Conservation (phyloP, 2,888 invertebrate species). For the Cremastinae sp. region DNA sequence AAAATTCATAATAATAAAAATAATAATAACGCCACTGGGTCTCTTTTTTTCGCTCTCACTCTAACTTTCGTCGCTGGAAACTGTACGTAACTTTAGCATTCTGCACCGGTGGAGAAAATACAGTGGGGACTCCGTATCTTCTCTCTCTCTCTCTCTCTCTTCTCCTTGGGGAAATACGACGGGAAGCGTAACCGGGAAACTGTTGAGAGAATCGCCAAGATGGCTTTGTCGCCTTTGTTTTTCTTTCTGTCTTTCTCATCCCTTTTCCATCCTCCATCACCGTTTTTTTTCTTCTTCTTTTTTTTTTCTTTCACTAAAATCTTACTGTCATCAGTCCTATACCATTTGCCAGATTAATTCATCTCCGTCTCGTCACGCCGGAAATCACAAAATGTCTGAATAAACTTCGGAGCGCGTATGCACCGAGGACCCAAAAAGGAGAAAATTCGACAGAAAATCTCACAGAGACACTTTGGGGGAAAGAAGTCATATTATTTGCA, state of each 20-base stretch:
- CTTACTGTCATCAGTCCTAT: slow-evolving; percentile 16
- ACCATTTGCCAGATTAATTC: slow-evolving; percentile 38
- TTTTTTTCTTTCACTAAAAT: slow-evolving; percentile 7
- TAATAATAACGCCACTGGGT: slow-evolving; percentile 38
- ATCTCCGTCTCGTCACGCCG: background rate
- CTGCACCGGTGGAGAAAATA: slow-evolving; percentile 36
- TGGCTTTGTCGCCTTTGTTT: slow-evolving; percentile 1
- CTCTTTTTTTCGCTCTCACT: slow-evolving; percentile 1
- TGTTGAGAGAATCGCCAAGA: slow-evolving; percentile 36
- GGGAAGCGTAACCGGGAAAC: slow-evolving; percentile 45
- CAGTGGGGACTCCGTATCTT: slow-evolving; percentile 20
- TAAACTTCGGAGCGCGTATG: slow-evolving; percentile 2
- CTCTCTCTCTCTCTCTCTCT: too few relatives aligned
- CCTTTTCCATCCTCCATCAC: too few relatives aligned
- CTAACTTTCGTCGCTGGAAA: slow-evolving; percentile 3
- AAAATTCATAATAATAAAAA: slow-evolving; percentile 35
- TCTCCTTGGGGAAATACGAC: slow-evolving; percentile 57
- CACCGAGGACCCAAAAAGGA: too few relatives aligned
- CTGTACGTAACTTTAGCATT: slow-evolving; percentile 47
- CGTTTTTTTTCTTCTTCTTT: background rate
- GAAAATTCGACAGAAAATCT: too few relatives aligned
- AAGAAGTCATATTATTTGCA: too few relatives aligned
- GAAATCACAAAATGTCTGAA: background rate
- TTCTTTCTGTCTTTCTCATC: background rate
- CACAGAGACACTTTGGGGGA: too few relatives aligned